Evolutionary conservation across 2,113 vertebrate genomes (phyloP).

Genomic region (Ammodytes marinus): DNA sequence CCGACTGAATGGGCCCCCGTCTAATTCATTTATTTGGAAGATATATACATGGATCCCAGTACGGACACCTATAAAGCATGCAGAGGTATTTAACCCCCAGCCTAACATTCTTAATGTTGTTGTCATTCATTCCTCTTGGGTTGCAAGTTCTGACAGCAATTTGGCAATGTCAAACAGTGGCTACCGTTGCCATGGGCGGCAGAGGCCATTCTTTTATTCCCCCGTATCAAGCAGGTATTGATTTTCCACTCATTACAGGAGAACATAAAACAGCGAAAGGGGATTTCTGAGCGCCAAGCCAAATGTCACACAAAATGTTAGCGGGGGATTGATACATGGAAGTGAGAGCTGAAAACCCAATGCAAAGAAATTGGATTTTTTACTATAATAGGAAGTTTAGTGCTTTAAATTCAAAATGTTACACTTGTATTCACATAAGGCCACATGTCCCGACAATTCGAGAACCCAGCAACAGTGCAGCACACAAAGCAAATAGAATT

Average conservation of each 20-base stretch:
- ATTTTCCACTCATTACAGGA: conserved; percentile 74
- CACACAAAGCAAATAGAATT: conserved; percentile 4
- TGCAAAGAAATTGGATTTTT: conserved; percentile 17
- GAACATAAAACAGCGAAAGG: conserved; percentile 69
- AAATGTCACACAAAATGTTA: conserved; percentile 61
- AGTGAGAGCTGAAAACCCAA: conserved; percentile 3
- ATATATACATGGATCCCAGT: conserved; percentile 62
- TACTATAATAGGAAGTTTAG: no score
- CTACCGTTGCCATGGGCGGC: conserved; percentile 55
- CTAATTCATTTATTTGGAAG: conserved; percentile 77
- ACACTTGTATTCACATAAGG: conserved; percentile 6
- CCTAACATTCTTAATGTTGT: conserved; percentile 71
- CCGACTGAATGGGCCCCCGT: conserved; percentile 26
- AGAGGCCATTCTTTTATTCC: conserved; percentile 74
- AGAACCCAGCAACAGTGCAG: not conserved
- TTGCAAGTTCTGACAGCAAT: conserved; percentile 78
- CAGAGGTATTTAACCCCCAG: conserved; percentile 63
- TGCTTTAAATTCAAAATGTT: conserved; percentile 15
- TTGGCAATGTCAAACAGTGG: conserved; percentile 63
- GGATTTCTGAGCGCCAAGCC: conserved; percentile 51
- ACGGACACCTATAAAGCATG: conserved; percentile 79
- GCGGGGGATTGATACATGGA: not conserved
- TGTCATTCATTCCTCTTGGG: conserved; percentile 78
- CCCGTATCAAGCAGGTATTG: conserved; percentile 67
- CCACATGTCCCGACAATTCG: not conserved